Base-by-base conservation (phyloP, 2,888 invertebrate genomes). In the Heliconius aoede region DNA sequence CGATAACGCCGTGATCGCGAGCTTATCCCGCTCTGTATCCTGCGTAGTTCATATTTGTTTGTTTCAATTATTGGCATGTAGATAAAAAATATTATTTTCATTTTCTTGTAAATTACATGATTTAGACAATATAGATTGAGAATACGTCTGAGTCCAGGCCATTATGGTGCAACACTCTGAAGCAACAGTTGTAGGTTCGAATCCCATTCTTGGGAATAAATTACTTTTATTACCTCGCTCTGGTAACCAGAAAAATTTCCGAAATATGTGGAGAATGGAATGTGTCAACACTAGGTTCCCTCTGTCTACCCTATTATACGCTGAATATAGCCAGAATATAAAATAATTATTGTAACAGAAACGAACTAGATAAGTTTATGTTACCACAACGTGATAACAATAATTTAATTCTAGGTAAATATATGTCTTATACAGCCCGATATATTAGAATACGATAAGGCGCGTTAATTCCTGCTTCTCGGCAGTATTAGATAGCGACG, bases 401-500 rank as follows among this genome's bases (percentile, higher is more conserved):
- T 18, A 13, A 32, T 36, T 36, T 36, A 32, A 5, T 4, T 21
- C 3, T 64, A 64, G 3, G 32, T 64, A 64, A 64, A 62, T 9
- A 64, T 32, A 62, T 28, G 9, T 11, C 30, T 55, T 46, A 68
- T 28, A 26, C 5, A 68, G 46, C 9, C 26, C 46, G 28, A 67
- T 40, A 32, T 21, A 51, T 68, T 73, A 62, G 24, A 32, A 67
- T 28, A 32, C 68, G 76, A 76, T 76, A 76, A 76, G 24, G n/a
- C 58, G 30, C 68, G 61, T 67, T 76, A 76, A 76, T 76, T 76
- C 46, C 61, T 26, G 60, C 61, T 58, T 76, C 69, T 62, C 24
- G 13, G 18, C 51, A 40, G 32, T 30, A 30, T 51, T 69, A 69
- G 51, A 69, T 51, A 69, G 46, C 26, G 9, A 40, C 24, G 18